Base-by-base conservation (phyloP, 2,797 vertebrate species). In the Leuciscus waleckii region DNA sequence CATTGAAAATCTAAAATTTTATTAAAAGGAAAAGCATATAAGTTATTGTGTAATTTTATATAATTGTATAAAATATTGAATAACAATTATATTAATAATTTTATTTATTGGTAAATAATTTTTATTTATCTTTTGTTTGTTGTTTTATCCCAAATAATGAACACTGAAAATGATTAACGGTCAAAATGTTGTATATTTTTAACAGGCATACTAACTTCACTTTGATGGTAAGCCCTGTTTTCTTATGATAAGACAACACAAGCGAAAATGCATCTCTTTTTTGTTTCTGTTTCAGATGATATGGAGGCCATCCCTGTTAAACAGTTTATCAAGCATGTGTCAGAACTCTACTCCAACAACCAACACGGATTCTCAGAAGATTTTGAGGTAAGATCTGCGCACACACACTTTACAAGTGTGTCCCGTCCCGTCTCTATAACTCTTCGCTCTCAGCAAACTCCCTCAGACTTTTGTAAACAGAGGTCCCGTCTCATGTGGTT, bases 221-320 rank as follows among this genome's bases (percentile, higher is more conserved):
- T 29, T 16, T 9, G 3, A 75, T 32, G 21, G 21, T 7, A 23
- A 35, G 21, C 71, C 35, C 10, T 58, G 51, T 32, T 39, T 43
- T 75, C 61, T 74, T 10, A 17, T n/a, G 21, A 63, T 29, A 11
- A 41, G 9, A 58, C 56, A 14, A 73, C 68, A 82, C 5, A 67
- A 29, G 16, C 1, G 1, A 1, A 26, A 26, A 71, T 32, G 4
- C 23, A 56, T 67, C 5, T 75, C 7, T 65, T 54, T 14, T 78
- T 56, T 2, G 84, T 26, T 88, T 65, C 54, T 81, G 29, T 87
- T 91, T 65, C 95, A 99, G 97, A 98, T 94, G 97, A 98, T 91
- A 97, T 97, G 96, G 97, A 98, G 90, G 97, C 97, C 86, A 93
- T 99, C 92, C 93, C 96, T 81, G 96, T 98, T 91, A 97, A 98